Percentiles rank a stretch among this genome's conserved stretches.
These are phyloP conservation scores for Chaetura pelagica DNA, from an alignment of 2,113 vertebrate genomes.

Conservation along the genomic window DNA sequence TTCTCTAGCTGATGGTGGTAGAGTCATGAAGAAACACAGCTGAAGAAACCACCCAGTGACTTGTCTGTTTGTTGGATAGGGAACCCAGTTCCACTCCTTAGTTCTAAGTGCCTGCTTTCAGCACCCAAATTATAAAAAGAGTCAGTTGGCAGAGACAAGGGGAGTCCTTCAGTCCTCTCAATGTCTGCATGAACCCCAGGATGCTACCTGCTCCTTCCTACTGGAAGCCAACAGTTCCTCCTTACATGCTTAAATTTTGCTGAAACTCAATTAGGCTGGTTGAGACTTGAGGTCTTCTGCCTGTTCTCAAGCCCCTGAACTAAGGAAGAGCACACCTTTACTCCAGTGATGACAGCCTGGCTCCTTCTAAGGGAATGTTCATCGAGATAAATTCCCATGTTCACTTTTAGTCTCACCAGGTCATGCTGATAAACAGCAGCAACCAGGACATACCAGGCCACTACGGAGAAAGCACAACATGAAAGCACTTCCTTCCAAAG, in stretches of 20 bases:
- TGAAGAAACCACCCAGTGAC: neutral
- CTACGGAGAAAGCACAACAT: neutral
- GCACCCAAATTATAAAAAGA: neutral
- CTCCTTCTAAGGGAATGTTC: neutral
- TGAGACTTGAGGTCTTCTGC: neutral
- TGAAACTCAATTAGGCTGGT: neutral
- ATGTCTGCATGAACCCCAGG: accelerated
- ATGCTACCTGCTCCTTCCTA: neutral
- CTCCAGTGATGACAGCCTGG: neutral
- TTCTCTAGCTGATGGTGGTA: neutral
- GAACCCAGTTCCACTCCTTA: neutral
- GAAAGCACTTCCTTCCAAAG: neutral
- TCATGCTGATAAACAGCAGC: neutral
- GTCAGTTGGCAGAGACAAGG: neutral
- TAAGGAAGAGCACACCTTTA: neutral
- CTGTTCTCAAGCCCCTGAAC: neutral
- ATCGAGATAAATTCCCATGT: neutral
- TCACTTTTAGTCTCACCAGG: neutral
- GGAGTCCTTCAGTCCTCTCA: neutral
- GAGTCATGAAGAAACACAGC: neutral
- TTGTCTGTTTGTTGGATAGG: neutral
- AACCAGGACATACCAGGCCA: neutral
- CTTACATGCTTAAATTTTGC: neutral
- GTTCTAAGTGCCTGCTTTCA: neutral
- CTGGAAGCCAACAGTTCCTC: neutral